phyloP scores from a whole-genome alignment of 2,797 vertebrate genomes.

The Aeoliscus strigatus region DNA sequence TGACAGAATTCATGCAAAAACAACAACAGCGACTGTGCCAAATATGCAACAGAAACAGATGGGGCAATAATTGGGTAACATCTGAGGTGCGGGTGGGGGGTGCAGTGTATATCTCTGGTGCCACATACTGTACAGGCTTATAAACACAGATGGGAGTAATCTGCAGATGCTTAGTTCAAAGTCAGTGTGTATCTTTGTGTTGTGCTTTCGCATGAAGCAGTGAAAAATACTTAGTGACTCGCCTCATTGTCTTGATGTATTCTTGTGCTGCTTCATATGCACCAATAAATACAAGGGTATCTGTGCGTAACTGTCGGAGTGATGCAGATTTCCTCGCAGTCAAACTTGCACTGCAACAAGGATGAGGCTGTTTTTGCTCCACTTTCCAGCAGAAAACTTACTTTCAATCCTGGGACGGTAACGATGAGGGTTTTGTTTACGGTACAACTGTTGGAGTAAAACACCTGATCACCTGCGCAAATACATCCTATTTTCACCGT shows the following conservation, averaged over 20 bases:
- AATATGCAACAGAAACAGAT: constrained; percentile 74
- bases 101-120: constrained; percentile 53
- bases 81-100: constrained; percentile 41
- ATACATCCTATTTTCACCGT: too few relatives aligned
- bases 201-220: constrained; percentile 78
- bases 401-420: background rate
- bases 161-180: constrained; percentile 65
- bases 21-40: constrained; percentile 65
- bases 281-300: constrained; percentile 70
- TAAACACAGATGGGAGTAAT: constrained; percentile 62
- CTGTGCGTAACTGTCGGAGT: constrained; percentile 36
- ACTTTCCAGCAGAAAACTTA: background rate
- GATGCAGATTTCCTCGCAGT: background rate
- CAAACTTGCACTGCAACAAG: background rate
- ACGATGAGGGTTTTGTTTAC: too few relatives aligned
- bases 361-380: background rate
- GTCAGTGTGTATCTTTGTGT: constrained; percentile 71
- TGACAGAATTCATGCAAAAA: constrained; percentile 50
- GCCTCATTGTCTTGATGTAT: constrained; percentile 74
- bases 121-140: constrained; percentile 68
- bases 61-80: constrained; percentile 65
- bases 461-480: too few relatives aligned
- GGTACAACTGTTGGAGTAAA: too few relatives aligned
- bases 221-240: constrained; percentile 66
- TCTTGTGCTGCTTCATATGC: constrained; percentile 69